Base-by-base conservation (phyloP, 1,140 invertebrate genomes). In the Drosophila miranda region DNA sequence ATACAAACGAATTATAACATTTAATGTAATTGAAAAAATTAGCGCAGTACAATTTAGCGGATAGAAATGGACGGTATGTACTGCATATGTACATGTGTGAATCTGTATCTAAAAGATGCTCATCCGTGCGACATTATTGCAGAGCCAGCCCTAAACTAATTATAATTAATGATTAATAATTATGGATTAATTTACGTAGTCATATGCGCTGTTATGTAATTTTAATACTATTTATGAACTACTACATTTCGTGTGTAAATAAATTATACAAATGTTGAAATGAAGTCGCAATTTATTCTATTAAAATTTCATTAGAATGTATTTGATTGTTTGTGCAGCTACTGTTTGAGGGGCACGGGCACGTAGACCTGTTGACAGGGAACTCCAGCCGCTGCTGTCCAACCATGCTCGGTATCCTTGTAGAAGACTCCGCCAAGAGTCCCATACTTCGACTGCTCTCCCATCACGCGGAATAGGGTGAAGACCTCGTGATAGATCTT, bases 121-220 rank as follows among this genome's bases (percentile, higher is more conserved):
- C 76, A 61, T 66, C 46, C 67, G 68, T 75, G 64, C 64, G 62
- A 67, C 34, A 55, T 30, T 46, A 26, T 45, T 67, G 63, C 61
- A 67, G 67, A 23, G 23, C 53, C 60, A 19, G 19, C 19, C 19
- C 54, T 63, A 87, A 66, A 48, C 71, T 72, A 82, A 79, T 68
- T 62, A 50, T 55, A 82, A 44, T 54, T 55, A 49, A 75, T 78
- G 75, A 68, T 61, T 26, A 26, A 50, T 55, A 82, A 44, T 45
- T 55, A 49, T 71, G 75, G 75, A 68, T 61, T 73, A 82, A 82
- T 87, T 57, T 75, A 87, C 78, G 87, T 87, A 87, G 82, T 87
- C 82, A 87, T 87, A 87, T 82, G 82, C 82, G 82, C 82, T 87
- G 82, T 87, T 87, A 87, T 86, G 82, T 87, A 87, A 87, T 87